Percentiles rank a stretch among this genome's conserved stretches.
Evolutionary conservation across 2,888 invertebrate genomes (phyloP).

Genomic region (Meiosimyza decipiens): DNA sequence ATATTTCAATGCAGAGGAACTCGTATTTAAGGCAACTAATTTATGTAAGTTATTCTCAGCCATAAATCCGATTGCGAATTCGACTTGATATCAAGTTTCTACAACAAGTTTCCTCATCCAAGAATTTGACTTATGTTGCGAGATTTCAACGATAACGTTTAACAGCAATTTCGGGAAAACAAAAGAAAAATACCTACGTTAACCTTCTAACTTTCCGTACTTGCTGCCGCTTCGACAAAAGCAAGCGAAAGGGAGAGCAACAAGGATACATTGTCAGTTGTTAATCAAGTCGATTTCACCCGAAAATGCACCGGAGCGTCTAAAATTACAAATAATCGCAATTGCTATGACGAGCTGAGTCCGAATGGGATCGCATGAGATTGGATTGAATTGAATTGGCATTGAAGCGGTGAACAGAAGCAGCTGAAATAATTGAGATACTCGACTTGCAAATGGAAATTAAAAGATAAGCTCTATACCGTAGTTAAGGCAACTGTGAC

Average conservation of each 20-base stretch:
- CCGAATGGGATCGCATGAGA: background rate
- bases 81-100: slow-evolving; percentile 45
- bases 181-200: slow-evolving; percentile 28
- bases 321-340: slow-evolving; percentile 64
- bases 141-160: slow-evolving; percentile 58
- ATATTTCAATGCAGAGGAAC: too few relatives aligned
- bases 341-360: slow-evolving; percentile 45
- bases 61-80: background rate
- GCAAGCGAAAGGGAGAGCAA: background rate
- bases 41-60: slow-evolving; percentile 2
- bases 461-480: slow-evolving; percentile 47
- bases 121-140: slow-evolving; percentile 55
- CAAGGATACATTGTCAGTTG: background rate
- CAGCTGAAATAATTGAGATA: slow-evolving; percentile 65
- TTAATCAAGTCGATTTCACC: slow-evolving; percentile 51
- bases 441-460: slow-evolving; percentile 49
- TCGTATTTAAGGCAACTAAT: too few relatives aligned
- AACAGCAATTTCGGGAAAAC: slow-evolving; percentile 40
- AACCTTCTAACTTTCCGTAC: slow-evolving; percentile 37
- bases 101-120: slow-evolving; percentile 60
- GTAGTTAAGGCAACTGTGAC: slow-evolving; percentile 20
- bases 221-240: background rate
- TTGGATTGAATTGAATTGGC: slow-evolving; percentile 30
- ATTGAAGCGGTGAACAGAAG: slow-evolving; percentile 40
- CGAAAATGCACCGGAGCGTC: slow-evolving; percentile 60